Evolutionary conservation across 2,888 invertebrate genomes (phyloP).

Genomic region (Shargacucullia verbasci): DNA sequence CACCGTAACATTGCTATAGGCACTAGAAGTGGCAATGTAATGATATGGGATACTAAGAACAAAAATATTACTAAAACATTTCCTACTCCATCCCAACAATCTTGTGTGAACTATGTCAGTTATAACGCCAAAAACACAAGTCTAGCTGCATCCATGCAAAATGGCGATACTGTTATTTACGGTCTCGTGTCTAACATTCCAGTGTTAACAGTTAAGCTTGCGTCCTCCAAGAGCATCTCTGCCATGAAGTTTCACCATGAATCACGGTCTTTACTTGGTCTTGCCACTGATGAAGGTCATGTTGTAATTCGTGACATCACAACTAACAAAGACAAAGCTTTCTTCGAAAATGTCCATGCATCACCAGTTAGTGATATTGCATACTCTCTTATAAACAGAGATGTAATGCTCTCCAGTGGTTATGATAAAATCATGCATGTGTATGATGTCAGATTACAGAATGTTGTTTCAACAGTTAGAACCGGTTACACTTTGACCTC

Average conservation of each 20-base stretch:
- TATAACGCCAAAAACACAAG: constrained; percentile 85
- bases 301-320: constrained; percentile 81
- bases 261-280: constrained; percentile 78
- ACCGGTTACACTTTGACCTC: constrained; percentile 80
- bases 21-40: constrained; percentile 81
- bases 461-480: constrained; percentile 80
- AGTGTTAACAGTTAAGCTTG: constrained; percentile 78
- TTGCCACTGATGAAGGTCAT: constrained; percentile 87
- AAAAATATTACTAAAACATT: constrained; percentile 84
- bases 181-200: constrained; percentile 86
- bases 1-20: constrained; percentile 84
- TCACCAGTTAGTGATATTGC: constrained; percentile 89
- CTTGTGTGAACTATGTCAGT: constrained; percentile 79
- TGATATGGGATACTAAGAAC: constrained; percentile 86
- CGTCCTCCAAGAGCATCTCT: constrained; percentile 81
- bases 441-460: constrained; percentile 86
- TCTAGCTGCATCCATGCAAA: constrained; percentile 83
- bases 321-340: constrained; percentile 82
- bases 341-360: constrained; percentile 86
- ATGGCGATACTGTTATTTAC: constrained; percentile 85
- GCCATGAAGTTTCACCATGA: constrained; percentile 86
- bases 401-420: constrained; percentile 88
- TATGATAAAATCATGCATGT: constrained; percentile 89
- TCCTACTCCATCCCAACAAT: constrained; percentile 77
- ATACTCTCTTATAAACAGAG: constrained; percentile 87